Evolutionary conservation across 2,888 invertebrate genomes (phyloP), one percentile per base, ranked within the genome.

Genomic region (Clepsis dumicolana): DNA sequence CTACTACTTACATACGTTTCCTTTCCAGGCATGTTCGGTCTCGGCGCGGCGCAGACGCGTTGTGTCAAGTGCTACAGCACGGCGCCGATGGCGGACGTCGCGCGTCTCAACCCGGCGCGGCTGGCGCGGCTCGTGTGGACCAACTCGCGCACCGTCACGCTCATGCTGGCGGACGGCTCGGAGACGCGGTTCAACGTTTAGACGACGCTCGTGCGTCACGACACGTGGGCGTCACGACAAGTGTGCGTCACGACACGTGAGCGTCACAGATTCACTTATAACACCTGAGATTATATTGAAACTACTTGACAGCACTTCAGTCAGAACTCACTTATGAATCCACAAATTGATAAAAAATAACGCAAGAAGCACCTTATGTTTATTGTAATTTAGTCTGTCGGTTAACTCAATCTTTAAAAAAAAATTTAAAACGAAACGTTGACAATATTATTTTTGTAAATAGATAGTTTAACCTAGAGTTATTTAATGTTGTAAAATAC

Each of bases 11-110:
- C 27, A n/a, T 29, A 8, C 10, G 35, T 54, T 54, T 12, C 5
- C 18, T 57, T 41, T 66, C 0, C 82, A 95, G 98, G 98, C 63
- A 97, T 99, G 96, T 99, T 99, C 93, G 99, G 99, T 0, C 94
- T 99, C 80, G 99, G 99, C 16, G 98, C 99, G 75, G 98, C 98
- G 4, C 99, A 99, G 91, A 99, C 99, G 0, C 96, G 98, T 70
- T 99, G 99, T 91, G 96, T 99, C 50, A 98, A 99, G 86, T 98
- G 98, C 60, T 98, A 98, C 94, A 98, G 98, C 74, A 98, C 98
- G 0, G 97, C 97, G 4, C 98, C 98, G 0, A 97, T 98, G 86
- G 98, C 98, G 10, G 98, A 98, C 86, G 97, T 97, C 32, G 95
- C 97, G 0, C 94, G 97, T 0, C 94, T 97, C 59, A 98, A 98